These are phyloP conservation scores for Apeltes quadracus DNA, from an alignment of 2,113 vertebrate genomes.

Conservation along the genomic window DNA sequence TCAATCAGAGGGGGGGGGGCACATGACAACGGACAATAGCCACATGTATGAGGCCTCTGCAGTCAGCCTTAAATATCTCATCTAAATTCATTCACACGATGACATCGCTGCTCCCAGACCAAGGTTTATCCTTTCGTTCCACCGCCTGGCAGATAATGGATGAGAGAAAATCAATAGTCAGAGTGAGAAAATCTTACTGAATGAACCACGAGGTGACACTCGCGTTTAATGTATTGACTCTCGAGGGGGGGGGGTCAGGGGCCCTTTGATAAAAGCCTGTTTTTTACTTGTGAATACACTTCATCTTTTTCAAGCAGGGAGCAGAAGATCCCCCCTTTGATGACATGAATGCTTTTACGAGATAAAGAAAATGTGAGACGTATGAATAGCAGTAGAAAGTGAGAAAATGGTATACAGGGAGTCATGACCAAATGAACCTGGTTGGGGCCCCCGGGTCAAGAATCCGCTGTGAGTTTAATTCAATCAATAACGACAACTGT, in stretches of 20 bases:
- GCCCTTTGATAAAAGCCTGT: neutral
- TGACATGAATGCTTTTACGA: conserved; percentile 1
- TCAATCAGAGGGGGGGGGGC: conserved; percentile 25
- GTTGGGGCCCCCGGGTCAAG: too few relatives aligned
- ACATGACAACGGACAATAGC: conserved; percentile 62
- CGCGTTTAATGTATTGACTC: conserved; percentile 22
- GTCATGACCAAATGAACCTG: too few relatives aligned
- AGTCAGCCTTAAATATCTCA: conserved; percentile 66
- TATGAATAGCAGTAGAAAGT: too few relatives aligned
- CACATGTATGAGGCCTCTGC: conserved; percentile 57
- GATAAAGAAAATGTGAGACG: too few relatives aligned
- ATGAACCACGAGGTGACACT: conserved; percentile 20
- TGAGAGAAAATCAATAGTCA: conserved; percentile 63
- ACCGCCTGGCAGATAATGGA: conserved; percentile 61
- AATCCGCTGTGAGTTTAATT: too few relatives aligned
- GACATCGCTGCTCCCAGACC: conserved; percentile 44
- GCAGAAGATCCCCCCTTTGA: neutral
- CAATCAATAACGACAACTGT: too few relatives aligned
- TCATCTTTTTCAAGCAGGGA: neutral
- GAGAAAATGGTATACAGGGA: too few relatives aligned
- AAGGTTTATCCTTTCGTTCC: conserved; percentile 52
- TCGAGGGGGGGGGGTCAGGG: conserved; percentile 14
- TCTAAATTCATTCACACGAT: conserved; percentile 70
- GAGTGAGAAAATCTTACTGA: conserved; percentile 58
- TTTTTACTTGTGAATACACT: neutral